A percentile compares a stretch with the other conserved stretches of the same genome.
phyloP scores from a whole-genome alignment of 2,797 vertebrate species.

The Xenentodon cancila region DNA sequence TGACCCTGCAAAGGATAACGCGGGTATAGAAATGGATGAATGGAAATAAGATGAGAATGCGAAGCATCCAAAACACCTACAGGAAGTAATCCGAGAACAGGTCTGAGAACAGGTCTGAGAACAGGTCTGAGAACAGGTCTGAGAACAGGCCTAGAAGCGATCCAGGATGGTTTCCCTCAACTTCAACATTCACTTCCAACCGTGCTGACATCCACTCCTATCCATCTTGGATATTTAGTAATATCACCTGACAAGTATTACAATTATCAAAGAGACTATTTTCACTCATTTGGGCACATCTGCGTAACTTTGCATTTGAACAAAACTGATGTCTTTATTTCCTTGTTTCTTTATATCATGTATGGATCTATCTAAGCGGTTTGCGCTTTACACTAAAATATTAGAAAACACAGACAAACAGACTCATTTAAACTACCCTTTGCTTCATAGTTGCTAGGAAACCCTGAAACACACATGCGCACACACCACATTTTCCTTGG shows the following conservation, averaged over 20 bases:
- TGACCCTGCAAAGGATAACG: too few relatives aligned
- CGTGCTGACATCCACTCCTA: not conserved
- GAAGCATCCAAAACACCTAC: not conserved
- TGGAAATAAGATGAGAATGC: too few relatives aligned
- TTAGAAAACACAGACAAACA: slow-evolving; percentile 55
- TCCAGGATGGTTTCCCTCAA: not conserved
- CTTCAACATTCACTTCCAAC: not conserved
- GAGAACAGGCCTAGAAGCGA: slow-evolving; percentile 1
- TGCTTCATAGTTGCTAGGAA: slow-evolving; percentile 70
- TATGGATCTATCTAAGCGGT: slow-evolving; percentile 30
- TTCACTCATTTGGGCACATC: slow-evolving; percentile 4
- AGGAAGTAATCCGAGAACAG: slow-evolving; percentile 7
- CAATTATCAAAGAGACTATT: not conserved
- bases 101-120: too few relatives aligned
- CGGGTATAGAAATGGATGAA: too few relatives aligned
- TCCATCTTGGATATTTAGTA: slow-evolving; percentile 15
- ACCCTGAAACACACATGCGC: slow-evolving; percentile 2
- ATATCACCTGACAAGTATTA: slow-evolving; percentile 1
- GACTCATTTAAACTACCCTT: slow-evolving; percentile 77
- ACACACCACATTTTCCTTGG: slow-evolving; percentile 32
- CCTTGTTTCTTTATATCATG: slow-evolving; percentile 20
- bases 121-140: too few relatives aligned
- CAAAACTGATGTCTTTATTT: slow-evolving; percentile 23
- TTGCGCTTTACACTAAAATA: slow-evolving; percentile 41
- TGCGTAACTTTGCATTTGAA: slow-evolving; percentile 7